Conservation (phyloP, 1,140 invertebrate genomes). For the Saccostrea echinata region DNA sequence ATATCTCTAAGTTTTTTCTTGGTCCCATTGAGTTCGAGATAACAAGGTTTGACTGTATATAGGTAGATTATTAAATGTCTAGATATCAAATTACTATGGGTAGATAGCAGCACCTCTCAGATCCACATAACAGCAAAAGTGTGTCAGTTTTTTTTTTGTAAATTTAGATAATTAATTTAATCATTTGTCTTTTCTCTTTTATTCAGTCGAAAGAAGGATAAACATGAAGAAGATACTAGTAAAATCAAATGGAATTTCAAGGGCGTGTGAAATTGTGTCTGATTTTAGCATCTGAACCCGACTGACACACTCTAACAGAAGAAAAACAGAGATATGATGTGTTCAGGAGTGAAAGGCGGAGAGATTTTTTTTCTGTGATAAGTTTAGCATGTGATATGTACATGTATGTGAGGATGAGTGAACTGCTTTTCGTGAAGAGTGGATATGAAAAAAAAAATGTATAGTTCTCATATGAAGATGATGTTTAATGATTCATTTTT, state of each 20-base stretch:
- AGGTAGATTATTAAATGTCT: too few species aligned
- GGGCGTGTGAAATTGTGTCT: background rate
- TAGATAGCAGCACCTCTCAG: too few species aligned
- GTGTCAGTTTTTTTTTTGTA: too few species aligned
- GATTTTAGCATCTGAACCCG: background rate
- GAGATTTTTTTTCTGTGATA: background rate
- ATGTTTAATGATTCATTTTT: background rate
- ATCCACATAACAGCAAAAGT: too few species aligned
- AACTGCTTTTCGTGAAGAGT: background rate
- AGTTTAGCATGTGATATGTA: background rate
- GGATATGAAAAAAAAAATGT: background rate
- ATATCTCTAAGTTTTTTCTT: too few species aligned
- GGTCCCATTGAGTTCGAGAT: too few species aligned
- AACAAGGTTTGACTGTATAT: too few species aligned
- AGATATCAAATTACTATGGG: too few species aligned
- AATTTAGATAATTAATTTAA: too few species aligned
- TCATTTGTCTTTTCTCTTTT: background rate
- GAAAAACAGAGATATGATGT: background rate
- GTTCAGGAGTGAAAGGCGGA: background rate
- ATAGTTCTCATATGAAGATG: background rate
- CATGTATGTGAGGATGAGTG: background rate
- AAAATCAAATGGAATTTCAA: slow-evolving; percentile 29
- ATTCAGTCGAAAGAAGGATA: slow-evolving; percentile 28
- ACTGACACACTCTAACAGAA: background rate
- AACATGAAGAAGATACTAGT: background rate